These are phyloP conservation scores for Hemaris fuciformis DNA, from an alignment of 2,888 invertebrate species.

Conservation along the genomic window DNA sequence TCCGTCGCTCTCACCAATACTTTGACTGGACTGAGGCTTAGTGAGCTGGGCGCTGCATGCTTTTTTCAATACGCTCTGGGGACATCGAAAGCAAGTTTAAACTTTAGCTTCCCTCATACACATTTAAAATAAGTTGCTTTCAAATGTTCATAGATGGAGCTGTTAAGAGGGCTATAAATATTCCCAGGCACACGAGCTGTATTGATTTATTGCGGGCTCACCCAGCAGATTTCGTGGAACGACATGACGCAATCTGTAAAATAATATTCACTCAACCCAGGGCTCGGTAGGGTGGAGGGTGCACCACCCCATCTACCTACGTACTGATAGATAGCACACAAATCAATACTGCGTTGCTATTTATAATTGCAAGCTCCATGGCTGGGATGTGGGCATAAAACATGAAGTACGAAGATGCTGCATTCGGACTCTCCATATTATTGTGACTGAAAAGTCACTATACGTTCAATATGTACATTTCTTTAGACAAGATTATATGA, in stretches of 20 bases:
- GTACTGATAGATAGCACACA: background rate
- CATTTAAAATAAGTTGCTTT: background rate
- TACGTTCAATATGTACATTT: no score
- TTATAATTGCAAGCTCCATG: slow-evolving; percentile 3
- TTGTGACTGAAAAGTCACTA: no score
- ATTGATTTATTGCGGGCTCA: background rate
- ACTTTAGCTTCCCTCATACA: no score
- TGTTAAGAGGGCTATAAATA: background rate
- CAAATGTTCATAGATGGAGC: background rate
- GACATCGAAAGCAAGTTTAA: slow-evolving; percentile 14
- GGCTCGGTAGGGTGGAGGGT: background rate
- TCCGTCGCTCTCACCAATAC: slow-evolving; percentile 60
- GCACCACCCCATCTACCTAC: background rate
- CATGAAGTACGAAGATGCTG: background rate
- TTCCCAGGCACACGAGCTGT: background rate
- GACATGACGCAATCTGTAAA: background rate
- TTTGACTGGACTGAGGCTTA: slow-evolving; percentile 63
- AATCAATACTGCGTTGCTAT: slow-evolving; percentile 10
- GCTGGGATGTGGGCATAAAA: background rate
- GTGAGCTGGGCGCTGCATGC: slow-evolving; percentile 64
- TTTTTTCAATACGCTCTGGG: slow-evolving; percentile 61
- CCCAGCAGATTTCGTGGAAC: background rate
- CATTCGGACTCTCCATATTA: background rate
- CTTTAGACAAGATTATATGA: no score
- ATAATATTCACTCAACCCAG: background rate